A percentile compares a stretch with the other conserved stretches of the same genome.
phyloP scores from a whole-genome alignment of 2,888 invertebrate species.

The Lycaena phlaeas region DNA sequence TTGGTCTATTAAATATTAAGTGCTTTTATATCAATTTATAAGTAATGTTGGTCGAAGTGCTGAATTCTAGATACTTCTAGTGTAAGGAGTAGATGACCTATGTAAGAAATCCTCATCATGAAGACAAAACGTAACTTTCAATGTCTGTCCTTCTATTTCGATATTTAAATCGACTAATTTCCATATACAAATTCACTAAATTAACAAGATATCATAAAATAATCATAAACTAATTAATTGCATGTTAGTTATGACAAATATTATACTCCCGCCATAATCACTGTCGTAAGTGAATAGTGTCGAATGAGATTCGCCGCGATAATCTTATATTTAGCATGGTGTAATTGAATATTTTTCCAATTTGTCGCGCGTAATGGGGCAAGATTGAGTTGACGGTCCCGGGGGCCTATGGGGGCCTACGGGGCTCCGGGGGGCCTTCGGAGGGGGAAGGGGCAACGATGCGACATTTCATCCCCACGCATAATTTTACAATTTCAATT shows the following conservation, averaged over 20 bases:
- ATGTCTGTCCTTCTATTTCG: no score
- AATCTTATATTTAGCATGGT: slow-evolving; percentile 70
- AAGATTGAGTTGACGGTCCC: slow-evolving; percentile 71
- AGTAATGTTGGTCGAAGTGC: no score
- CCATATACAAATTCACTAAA: no score
- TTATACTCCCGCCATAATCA: slow-evolving; percentile 27
- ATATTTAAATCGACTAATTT: no score
- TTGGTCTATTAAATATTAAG: no score
- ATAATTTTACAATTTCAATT: slow-evolving; percentile 34
- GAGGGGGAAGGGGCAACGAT: slow-evolving; percentile 10
- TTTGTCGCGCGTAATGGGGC: slow-evolving; percentile 72
- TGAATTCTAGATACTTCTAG: no score
- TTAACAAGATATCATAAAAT: no score
- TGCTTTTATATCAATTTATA: no score
- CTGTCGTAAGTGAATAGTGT: slow-evolving; percentile 29
- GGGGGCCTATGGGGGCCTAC: slow-evolving; percentile 27
- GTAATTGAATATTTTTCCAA: slow-evolving; percentile 74
- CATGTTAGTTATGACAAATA: slow-evolving; percentile 3
- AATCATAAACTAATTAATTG: no score
- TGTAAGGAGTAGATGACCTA: no score
- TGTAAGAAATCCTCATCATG: no score
- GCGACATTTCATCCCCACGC: slow-evolving; percentile 29
- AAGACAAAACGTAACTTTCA: no score
- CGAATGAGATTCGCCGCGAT: slow-evolving; percentile 67
- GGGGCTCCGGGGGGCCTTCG: slow-evolving; percentile 16